Evolutionary conservation across 2,113 vertebrate species (phyloP), one percentile per base, ranked within the genome.

Genomic region (Oenanthe melanoleuca): DNA sequence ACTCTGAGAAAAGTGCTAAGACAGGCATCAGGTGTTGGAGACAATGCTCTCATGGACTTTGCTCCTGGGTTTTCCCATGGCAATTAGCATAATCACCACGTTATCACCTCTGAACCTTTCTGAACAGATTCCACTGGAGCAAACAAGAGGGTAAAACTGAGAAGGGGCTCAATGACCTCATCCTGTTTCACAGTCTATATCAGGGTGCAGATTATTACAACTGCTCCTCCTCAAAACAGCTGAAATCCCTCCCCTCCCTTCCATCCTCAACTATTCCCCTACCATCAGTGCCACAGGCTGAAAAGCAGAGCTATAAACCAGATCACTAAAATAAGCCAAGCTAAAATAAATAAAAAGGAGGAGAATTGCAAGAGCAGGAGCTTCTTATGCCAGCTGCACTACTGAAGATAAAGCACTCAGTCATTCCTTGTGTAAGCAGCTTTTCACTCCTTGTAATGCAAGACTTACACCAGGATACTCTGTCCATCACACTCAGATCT

Each of bases 1-100:
- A 77, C 83, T 71, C 65, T 12, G 31, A 85, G 75, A 73, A 91
- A 96, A 91, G 85, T 55, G 60, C 80, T 81, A 88, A 79, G 80
- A 87, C 37, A 80, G 86, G 67, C 40, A 77, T 20, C 70, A 45
- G 37, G 61, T 56, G 45, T 16, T 31, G n/a, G 38, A 87, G 29
- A 91, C 31, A 81, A 65, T 1, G 14, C 11, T 69, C 50, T 33
- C 9, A 3, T 1, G 16, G 57, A 60, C 89, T 67, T 44, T 29
- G 42, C 42, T 83, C 47, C 52, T 5, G 12, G 50, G 61, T 60
- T 91, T 91, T 81, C 91, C 52, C 11, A 7, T 2, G 20, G 59
- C 29, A 69, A 12, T 45, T 42, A 37, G 42, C 40, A 12, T n/a
- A 70, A 78, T 40, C 22, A n/a, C 15, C 5, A 37, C 14, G 16